These are phyloP conservation scores for Stercorarius parasiticus DNA, from an alignment of 2,113 vertebrate species.

Conservation along the genomic window DNA sequence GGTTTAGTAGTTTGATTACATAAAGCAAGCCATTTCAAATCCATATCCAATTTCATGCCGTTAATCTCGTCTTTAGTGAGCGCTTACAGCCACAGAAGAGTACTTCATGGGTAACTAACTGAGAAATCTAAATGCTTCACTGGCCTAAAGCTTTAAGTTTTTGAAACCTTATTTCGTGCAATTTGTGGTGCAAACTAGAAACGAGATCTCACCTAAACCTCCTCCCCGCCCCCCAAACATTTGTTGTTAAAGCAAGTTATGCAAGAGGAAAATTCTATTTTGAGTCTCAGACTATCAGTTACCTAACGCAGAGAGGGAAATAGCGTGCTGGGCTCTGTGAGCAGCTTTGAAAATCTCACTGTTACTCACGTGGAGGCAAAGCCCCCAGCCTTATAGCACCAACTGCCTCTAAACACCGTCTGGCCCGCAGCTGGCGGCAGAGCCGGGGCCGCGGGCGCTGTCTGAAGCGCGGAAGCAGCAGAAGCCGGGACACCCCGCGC, in stretches of 20 bases:
- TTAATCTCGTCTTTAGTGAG: background rate
- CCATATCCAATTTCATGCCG: background rate
- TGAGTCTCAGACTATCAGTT: background rate
- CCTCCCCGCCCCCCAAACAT: background rate
- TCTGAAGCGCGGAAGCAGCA: no score
- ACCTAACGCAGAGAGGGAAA: background rate
- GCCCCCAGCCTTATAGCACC: no score
- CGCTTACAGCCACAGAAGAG: background rate
- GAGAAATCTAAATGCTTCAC: background rate
- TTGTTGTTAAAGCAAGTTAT: background rate
- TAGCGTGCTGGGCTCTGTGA: background rate
- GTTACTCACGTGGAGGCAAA: no score
- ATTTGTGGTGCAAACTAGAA: background rate
- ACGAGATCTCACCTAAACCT: background rate
- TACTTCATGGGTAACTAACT: background rate
- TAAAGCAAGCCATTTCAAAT: background rate
- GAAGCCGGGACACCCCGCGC: background rate
- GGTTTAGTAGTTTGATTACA: background rate
- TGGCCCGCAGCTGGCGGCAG: no score
- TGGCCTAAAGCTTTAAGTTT: background rate
- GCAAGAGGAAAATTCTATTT: background rate
- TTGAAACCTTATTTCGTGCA: background rate
- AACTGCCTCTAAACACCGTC: no score
- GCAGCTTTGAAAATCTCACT: no score
- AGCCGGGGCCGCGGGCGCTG: no score